Base-by-base conservation (phyloP, 2,888 invertebrate species). In the Platypus cylindrus region DNA sequence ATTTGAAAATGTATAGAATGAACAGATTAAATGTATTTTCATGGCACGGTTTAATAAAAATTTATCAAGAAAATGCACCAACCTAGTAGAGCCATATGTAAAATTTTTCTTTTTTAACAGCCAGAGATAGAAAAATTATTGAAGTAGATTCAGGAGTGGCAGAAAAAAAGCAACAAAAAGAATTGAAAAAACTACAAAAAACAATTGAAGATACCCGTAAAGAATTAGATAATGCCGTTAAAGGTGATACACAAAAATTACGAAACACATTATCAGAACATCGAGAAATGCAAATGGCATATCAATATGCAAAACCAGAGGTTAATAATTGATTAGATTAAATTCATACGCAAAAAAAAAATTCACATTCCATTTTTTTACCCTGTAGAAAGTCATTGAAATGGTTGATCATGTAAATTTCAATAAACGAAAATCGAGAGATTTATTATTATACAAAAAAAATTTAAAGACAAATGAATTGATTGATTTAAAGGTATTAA, bases 331-430 rank as follows among this genome's bases (percentile, higher is more conserved):
- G 20, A 7, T 20, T 7, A 20, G 9, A 20, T 5, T 20, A 20
- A 20, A 20, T 20, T 20, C 20, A 7, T 9, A 20, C 5, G 20
- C 5, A 20, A 9, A 20, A 20, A 20, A 20, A 20, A 20, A n/a
- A n/a, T n/a, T n/a, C n/a, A n/a, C n/a, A n/a, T n/a, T n/a, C n/a
- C n/a, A n/a, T n/a, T n/a, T n/a, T n/a, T n/a, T n/a, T n/a, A n/a
- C n/a, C 34, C 57, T 64, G 17, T 53, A 78, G 77, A 68, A 63
- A 59, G 70, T 75, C 14, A 60, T 70, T 37, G 71, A 69, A 31
- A 68, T 67, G 41, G 62, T 78, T 23, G 65, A 70, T 43, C 74
- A 77, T 53, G 71, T 73, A 43, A 74, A 70, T 52, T 73, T 73
- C 40, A 66, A 68, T 32, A 72, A 71, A 48, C 63, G 73, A 28